Percentiles rank a stretch among this genome's conserved stretches.
phyloP scores from a whole-genome alignment of 1,140 invertebrate species.

The Camponotus floridanus region DNA sequence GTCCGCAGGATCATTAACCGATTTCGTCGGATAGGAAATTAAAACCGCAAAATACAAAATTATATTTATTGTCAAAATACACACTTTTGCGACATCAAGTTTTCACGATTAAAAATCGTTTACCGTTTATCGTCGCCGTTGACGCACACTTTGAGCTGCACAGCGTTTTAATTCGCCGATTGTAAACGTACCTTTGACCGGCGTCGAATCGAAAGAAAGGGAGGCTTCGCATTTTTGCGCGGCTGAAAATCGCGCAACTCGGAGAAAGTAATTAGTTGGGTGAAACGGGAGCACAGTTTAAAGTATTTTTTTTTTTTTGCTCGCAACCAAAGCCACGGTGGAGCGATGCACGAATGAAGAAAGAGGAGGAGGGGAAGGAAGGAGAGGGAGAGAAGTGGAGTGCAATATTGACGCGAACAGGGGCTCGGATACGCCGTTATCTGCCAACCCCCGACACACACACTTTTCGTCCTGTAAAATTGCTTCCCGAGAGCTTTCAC shows the following conservation, averaged over 20 bases:
- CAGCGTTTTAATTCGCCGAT: not conserved
- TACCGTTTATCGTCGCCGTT: not conserved
- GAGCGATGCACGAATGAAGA: conserved; percentile 7
- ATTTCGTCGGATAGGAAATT: conserved; percentile 29
- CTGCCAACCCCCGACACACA: conserved; percentile 42
- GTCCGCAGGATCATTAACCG: conserved; percentile 45
- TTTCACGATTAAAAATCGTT: not conserved
- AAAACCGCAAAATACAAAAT: too few species aligned
- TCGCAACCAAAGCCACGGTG: not conserved
- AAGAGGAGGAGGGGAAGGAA: not conserved
- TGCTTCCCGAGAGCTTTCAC: conserved; percentile 41
- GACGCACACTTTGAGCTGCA: conserved; percentile 1
- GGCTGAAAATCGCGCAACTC: conserved; percentile 9
- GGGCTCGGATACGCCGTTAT: conserved; percentile 39
- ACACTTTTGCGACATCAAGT: not conserved
- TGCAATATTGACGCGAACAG: conserved; percentile 56
- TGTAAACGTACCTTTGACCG: conserved; percentile 3
- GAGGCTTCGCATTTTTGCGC: not conserved
- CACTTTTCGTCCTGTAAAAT: conserved; percentile 55
- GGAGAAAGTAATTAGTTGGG: conserved; percentile 51
- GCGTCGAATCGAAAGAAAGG: not conserved
- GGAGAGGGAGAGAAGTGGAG: not conserved
- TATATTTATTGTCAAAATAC: not conserved
- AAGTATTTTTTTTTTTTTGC: conserved; percentile 38
- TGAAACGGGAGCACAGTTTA: conserved; percentile 22